Evolutionary conservation across 2,113 vertebrate species (phyloP).

Genomic region (Dermatemys mawii): DNA sequence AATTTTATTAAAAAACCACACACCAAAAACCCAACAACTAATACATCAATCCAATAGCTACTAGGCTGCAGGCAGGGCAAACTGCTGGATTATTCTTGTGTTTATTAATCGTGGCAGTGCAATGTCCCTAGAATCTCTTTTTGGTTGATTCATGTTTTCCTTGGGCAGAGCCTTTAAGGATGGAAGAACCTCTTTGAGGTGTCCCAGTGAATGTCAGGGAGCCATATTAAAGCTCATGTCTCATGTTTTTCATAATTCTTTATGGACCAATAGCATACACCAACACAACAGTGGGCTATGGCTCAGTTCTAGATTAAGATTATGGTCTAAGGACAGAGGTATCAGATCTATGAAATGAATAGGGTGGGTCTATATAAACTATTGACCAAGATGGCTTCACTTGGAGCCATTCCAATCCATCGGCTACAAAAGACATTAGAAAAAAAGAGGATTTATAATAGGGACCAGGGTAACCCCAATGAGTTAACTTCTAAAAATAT

Average conservation of each 20-base stretch:
- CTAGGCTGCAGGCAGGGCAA: not conserved
- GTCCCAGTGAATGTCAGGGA: not conserved
- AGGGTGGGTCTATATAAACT: not conserved
- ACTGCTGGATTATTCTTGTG: too few species aligned
- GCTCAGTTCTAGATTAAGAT: not conserved
- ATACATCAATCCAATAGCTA: not conserved
- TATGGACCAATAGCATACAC: not conserved
- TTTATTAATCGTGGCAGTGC: not conserved
- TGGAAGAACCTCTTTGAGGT: not conserved
- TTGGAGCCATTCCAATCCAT: not conserved
- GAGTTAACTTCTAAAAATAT: not conserved
- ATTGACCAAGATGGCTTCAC: not conserved
- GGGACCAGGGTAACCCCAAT: not conserved
- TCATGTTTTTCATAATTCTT: fast-evolving
- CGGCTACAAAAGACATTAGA: not conserved
- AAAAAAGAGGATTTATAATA: not conserved
- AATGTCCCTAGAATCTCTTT: not conserved
- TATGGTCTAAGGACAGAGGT: not conserved
- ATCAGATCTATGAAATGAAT: not conserved
- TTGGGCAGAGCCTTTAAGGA: not conserved
- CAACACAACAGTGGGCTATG: not conserved
- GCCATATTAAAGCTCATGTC: not conserved
- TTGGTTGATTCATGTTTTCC: not conserved
- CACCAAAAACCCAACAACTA: too few species aligned
- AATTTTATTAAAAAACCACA: not conserved